These are phyloP conservation scores for Syrista parreyssii DNA, from an alignment of 2,888 invertebrate species.

Conservation along the genomic window DNA sequence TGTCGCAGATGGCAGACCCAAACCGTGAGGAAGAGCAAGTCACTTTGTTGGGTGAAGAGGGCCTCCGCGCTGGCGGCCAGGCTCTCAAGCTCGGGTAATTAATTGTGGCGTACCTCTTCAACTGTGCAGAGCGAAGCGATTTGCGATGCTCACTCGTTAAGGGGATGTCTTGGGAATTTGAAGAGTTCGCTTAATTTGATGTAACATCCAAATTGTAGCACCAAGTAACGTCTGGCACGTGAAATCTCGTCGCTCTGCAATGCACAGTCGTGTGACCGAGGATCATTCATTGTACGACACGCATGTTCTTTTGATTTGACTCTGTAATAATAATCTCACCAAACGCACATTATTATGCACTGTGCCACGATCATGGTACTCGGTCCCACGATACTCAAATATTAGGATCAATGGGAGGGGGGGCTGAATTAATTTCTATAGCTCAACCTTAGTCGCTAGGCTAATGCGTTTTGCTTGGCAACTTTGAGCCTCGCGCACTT, in stretches of 20 bases:
- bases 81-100: slow-evolving; percentile 98
- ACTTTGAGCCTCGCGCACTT: not conserved
- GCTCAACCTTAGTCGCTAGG: not conserved
- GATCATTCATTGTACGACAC: slow-evolving; percentile 47
- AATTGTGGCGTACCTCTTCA: slow-evolving; percentile 56
- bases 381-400: slow-evolving; percentile 32
- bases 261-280: slow-evolving; percentile 47
- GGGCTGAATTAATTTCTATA: not conserved
- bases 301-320: slow-evolving; percentile 40
- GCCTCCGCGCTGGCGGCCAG: slow-evolving; percentile 93
- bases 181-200: not conserved
- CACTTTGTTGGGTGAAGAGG: slow-evolving; percentile 96
- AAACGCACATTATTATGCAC: slow-evolving; percentile 40
- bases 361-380: slow-evolving; percentile 44
- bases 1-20: slow-evolving; percentile 96
- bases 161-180: not conserved
- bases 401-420: not conserved
- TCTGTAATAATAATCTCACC: slow-evolving; percentile 30
- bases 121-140: slow-evolving; percentile 49
- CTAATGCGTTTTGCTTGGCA: not conserved
- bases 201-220: not conserved
- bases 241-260: slow-evolving; percentile 52
- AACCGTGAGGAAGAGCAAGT: slow-evolving; percentile 96
- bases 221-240: not conserved
- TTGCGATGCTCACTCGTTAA: slow-evolving; percentile 12